Conservation (phyloP, 2,888 invertebrate species). For the Thumatha senex region DNA sequence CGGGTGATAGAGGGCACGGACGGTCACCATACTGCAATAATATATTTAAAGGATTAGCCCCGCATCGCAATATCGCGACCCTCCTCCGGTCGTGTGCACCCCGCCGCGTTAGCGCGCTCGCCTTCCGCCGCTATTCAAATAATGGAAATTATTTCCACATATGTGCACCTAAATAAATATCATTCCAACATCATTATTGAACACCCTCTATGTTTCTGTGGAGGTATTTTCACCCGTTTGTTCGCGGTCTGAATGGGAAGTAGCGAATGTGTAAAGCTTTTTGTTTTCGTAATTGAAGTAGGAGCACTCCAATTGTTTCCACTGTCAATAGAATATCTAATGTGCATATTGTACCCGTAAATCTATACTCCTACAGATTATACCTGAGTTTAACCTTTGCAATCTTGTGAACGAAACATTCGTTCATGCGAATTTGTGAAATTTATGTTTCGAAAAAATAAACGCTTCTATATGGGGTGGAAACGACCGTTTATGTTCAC, state of each 20-base stretch:
- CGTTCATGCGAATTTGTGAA: slow-evolving; percentile 73
- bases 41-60: slow-evolving; percentile 83
- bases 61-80: slow-evolving; percentile 79
- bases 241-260: slow-evolving; percentile 58
- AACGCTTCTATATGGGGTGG: slow-evolving; percentile 83
- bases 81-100: slow-evolving; percentile 48
- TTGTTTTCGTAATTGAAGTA: slow-evolving; percentile 26
- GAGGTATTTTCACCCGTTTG: slow-evolving; percentile 74
- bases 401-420: slow-evolving; percentile 54
- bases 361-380: slow-evolving; percentile 22
- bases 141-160: slow-evolving; percentile 83
- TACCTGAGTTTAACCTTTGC: slow-evolving; percentile 49
- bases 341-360: slow-evolving; percentile 11
- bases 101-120: slow-evolving; percentile 46
- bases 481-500: slow-evolving; percentile 83
- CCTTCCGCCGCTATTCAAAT: slow-evolving; percentile 73
- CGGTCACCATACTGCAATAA: slow-evolving; percentile 77
- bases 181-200: slow-evolving; percentile 76
- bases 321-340: slow-evolving; percentile 13
- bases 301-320: slow-evolving; percentile 18
- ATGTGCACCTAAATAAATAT: slow-evolving; percentile 82
- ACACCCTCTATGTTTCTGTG: slow-evolving; percentile 63
- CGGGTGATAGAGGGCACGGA: slow-evolving; percentile 58
- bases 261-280: slow-evolving; percentile 43
- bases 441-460: slow-evolving; percentile 83